Percentiles rank a stretch among this genome's conserved stretches.
These are phyloP conservation scores for Propsilocerus akamusi DNA, from an alignment of 1,140 invertebrate species.

Conservation along the genomic window DNA sequence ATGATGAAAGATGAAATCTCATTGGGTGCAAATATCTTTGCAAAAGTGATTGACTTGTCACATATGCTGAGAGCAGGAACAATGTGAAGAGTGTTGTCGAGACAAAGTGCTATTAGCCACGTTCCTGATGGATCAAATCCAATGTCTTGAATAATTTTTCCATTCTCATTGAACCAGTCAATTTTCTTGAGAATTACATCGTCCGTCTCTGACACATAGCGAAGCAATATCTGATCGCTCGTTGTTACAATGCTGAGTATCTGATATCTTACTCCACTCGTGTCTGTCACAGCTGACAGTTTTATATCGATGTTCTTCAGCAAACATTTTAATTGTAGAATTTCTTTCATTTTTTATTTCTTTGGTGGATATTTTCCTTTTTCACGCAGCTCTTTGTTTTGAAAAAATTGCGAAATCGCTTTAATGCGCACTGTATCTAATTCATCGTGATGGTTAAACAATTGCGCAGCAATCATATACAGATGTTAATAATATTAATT, in stretches of 20 bases:
- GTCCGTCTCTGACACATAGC: conserved; percentile 19
- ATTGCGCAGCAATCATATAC: too few relatives aligned
- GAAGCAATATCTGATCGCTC: conserved; percentile 22
- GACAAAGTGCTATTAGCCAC: conserved; percentile 43
- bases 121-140: conserved; percentile 50
- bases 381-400: too few relatives aligned
- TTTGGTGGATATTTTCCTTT: too few relatives aligned
- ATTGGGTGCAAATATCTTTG: conserved; percentile 11
- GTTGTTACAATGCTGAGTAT: conserved; percentile 20
- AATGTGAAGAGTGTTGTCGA: conserved; percentile 24
- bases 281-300: too few relatives aligned
- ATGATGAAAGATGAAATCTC: conserved; percentile 24
- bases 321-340: too few relatives aligned
- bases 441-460: too few relatives aligned
- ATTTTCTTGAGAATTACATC: conserved; percentile 38
- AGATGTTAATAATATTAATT: too few relatives aligned
- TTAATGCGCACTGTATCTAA: too few relatives aligned
- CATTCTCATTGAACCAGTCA: conserved; percentile 40
- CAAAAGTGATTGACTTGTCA: conserved; percentile 9
- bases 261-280: conserved; percentile 8
- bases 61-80: conserved; percentile 17
- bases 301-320: too few relatives aligned
- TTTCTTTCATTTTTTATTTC: too few relatives aligned
- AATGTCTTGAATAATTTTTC: conserved; percentile 37
- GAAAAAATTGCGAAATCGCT: too few relatives aligned